Percentiles rank a stretch among this genome's conserved stretches.
phyloP scores from a whole-genome alignment of 2,113 vertebrate genomes.

The Megaceryle maxima region DNA sequence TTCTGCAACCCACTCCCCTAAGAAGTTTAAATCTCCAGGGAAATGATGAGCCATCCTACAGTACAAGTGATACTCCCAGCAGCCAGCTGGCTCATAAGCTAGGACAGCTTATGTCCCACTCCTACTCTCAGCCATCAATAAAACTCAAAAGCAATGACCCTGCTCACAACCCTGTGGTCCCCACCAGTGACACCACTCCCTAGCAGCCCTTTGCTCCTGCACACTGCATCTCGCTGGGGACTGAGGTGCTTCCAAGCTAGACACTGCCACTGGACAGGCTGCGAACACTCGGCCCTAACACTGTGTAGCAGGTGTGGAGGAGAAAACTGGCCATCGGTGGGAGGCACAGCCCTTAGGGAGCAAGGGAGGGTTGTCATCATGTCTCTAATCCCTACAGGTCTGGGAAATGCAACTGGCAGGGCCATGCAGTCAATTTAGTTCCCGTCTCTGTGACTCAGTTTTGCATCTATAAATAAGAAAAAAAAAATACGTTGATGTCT shows the following conservation, averaged over 20 bases:
- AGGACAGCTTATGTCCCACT: neutral
- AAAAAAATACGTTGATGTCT: neutral
- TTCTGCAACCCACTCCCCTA: neutral
- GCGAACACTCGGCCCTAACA: neutral
- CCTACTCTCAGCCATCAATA: neutral
- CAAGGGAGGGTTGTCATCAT: fast-evolving
- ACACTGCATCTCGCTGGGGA: neutral
- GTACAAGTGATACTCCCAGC: neutral
- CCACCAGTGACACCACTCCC: fast-evolving
- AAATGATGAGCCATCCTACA: neutral
- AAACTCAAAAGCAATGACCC: neutral
- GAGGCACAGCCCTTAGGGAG: neutral
- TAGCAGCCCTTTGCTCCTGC: neutral
- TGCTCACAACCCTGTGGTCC: neutral
- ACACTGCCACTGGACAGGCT: neutral
- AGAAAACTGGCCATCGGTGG: neutral
- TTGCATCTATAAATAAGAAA: neutral
- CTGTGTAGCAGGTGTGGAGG: neutral
- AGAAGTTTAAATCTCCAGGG: neutral
- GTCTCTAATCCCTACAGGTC: neutral
- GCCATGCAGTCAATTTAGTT: neutral
- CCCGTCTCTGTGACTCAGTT: neutral
- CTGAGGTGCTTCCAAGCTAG: neutral
- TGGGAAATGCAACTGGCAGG: neutral
- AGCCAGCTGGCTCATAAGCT: fast-evolving